Percentiles rank a stretch among this genome's conserved stretches.
Conservation (phyloP, 2,888 invertebrate genomes). For the Drosophila nigricruria region DNA sequence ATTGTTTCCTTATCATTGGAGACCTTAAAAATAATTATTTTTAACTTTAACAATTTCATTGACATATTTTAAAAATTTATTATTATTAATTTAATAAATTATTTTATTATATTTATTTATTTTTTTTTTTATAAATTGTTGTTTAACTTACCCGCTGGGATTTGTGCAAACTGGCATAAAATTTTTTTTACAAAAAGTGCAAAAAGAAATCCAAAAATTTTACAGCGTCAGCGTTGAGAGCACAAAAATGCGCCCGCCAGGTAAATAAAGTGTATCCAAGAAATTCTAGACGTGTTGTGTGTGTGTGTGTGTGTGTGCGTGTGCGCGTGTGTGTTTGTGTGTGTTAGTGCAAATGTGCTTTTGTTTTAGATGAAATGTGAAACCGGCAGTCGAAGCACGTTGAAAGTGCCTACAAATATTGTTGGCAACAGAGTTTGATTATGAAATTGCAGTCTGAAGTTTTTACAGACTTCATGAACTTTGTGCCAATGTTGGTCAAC, state of each 20-base stretch:
- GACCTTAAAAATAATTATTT: too few relatives aligned
- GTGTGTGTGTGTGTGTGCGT: conserved; percentile 21
- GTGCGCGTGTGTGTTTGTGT: neutral
- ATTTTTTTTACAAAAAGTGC: conserved; percentile 17
- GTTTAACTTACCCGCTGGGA: conserved; percentile 54
- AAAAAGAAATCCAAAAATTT: conserved; percentile 47
- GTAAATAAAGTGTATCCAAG: conserved; percentile 73
- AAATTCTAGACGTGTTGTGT: conserved; percentile 55
- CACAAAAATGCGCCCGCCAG: conserved; percentile 53
- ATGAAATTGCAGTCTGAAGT: conserved; percentile 55
- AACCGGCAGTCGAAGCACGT: conserved; percentile 48
- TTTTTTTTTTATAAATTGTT: conserved; percentile 3
- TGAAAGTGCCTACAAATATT: conserved; percentile 68
- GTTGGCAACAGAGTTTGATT: conserved; percentile 56
- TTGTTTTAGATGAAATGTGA: conserved; percentile 59
- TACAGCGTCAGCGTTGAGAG: conserved; percentile 60
- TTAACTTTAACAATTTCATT: too few relatives aligned
- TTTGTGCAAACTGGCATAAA: conserved; percentile 68
- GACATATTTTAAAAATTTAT: too few relatives aligned
- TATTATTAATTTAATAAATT: too few relatives aligned
- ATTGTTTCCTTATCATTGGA: too few relatives aligned
- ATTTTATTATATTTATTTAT: neutral
- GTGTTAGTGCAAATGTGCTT: conserved; percentile 20
- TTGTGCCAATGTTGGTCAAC: conserved; percentile 47
- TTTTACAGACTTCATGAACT: conserved; percentile 42